Conservation (phyloP, 2,113 vertebrate genomes). For the Trachemys scripta region DNA sequence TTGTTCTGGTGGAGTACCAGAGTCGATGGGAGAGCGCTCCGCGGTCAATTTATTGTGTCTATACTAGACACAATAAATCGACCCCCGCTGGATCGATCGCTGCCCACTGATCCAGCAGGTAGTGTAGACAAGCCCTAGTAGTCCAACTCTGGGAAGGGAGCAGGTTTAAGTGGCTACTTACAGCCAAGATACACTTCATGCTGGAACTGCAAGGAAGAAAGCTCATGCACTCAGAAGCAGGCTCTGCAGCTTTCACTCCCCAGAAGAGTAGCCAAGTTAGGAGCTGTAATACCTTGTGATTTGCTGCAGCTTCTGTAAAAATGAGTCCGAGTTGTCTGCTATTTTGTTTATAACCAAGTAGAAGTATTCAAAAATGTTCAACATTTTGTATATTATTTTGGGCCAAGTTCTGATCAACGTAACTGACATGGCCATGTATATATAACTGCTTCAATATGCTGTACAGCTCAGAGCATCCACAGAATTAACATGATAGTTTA, state of each 20-base stretch:
- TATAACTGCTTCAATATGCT: neutral
- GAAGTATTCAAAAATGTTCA: accelerated
- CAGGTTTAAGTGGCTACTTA: accelerated
- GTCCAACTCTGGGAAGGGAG: neutral
- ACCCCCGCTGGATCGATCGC: no score
- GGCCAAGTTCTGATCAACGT: neutral
- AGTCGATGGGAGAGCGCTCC: no score
- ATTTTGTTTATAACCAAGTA: neutral
- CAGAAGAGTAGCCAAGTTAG: neutral
- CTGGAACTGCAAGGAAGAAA: neutral
- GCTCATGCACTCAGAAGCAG: neutral
- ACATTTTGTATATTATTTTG: neutral
- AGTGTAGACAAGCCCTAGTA: no score
- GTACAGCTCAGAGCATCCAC: neutral
- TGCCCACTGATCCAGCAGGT: no score
- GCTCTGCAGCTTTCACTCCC: neutral
- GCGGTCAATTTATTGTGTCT: no score
- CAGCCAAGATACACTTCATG: neutral
- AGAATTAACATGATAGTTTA: neutral
- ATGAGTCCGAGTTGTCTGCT: neutral
- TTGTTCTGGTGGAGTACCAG: no score
- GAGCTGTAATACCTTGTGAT: neutral
- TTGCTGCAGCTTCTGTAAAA: neutral
- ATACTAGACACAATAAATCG: no score
- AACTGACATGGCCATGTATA: neutral